Conservation (phyloP, 2,113 vertebrate species). For the Podarcis muralis region DNA sequence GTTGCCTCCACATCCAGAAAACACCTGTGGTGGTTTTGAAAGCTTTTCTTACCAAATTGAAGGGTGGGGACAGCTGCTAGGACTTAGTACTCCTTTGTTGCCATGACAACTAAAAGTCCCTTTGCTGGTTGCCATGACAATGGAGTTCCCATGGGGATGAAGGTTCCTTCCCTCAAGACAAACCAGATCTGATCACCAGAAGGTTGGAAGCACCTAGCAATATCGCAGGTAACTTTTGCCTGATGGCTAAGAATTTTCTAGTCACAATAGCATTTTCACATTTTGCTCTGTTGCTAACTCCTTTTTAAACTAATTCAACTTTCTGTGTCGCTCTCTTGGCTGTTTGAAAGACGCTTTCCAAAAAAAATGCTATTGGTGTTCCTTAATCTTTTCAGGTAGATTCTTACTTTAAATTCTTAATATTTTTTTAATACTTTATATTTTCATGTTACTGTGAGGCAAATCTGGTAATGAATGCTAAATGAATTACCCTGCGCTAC, state of each 20-base stretch:
- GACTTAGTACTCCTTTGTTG: not conserved
- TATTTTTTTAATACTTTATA: too few species aligned
- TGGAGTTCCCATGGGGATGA: slow-evolving; percentile 3
- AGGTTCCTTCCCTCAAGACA: not conserved
- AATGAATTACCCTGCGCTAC: not conserved
- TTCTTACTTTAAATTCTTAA: too few species aligned
- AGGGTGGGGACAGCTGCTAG: not conserved
- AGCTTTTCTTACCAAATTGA: not conserved
- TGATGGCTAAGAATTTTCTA: not conserved
- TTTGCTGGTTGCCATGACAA: not conserved
- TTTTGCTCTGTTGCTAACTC: not conserved
- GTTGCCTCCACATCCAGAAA: not conserved
- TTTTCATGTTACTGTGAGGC: too few species aligned
- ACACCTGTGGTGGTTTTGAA: not conserved
- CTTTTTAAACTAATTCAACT: not conserved
- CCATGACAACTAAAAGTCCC: not conserved
- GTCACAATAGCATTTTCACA: not conserved
- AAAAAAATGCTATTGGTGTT: too few species aligned
- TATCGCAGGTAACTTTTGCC: not conserved
- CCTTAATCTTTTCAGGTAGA: too few species aligned
- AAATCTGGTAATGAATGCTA: too few species aligned
- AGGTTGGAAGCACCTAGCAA: not conserved
- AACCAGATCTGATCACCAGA: not conserved
- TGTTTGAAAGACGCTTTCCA: too few species aligned
- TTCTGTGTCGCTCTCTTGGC: too few species aligned